Conservation (phyloP, 2,888 invertebrate species). For the Sicus ferrugineus region DNA sequence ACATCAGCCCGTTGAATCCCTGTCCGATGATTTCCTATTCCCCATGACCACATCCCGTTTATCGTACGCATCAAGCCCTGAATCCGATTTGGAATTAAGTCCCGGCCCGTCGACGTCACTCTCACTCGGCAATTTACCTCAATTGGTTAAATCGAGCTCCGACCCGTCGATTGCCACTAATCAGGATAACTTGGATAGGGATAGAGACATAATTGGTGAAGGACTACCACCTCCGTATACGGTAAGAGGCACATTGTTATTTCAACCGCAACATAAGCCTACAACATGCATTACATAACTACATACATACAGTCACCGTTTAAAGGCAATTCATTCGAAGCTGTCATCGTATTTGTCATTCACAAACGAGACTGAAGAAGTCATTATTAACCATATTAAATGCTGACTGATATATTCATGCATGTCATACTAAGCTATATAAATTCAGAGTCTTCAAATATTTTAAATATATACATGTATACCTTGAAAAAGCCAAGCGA, state of each 20-base stretch:
- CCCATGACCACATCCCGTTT: slow-evolving; percentile 95
- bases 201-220: slow-evolving; percentile 70
- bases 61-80: slow-evolving; percentile 95
- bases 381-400: too few relatives aligned
- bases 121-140: slow-evolving; percentile 69
- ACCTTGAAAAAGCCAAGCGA: too few relatives aligned
- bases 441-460: too few relatives aligned
- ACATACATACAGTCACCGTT: not conserved
- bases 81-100: slow-evolving; percentile 92
- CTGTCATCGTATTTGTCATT: too few relatives aligned
- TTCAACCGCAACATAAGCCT: slow-evolving; percentile 20
- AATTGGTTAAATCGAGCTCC: slow-evolving; percentile 83
- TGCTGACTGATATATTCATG: too few relatives aligned
- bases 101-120: slow-evolving; percentile 72
- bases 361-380: too few relatives aligned
- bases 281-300: not conserved
- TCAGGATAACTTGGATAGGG: slow-evolving; percentile 81
- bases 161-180: slow-evolving; percentile 95
- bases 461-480: too few relatives aligned
- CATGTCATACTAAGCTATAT: too few relatives aligned
- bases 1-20: slow-evolving; percentile 90
- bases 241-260: slow-evolving; percentile 67
- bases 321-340: not conserved
- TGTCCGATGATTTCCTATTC: slow-evolving; percentile 98
- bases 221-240: slow-evolving; percentile 86